Percentiles rank a stretch among this genome's conserved stretches.
phyloP scores from a whole-genome alignment of 2,797 vertebrate genomes.

The Tiaroga cobitis region DNA sequence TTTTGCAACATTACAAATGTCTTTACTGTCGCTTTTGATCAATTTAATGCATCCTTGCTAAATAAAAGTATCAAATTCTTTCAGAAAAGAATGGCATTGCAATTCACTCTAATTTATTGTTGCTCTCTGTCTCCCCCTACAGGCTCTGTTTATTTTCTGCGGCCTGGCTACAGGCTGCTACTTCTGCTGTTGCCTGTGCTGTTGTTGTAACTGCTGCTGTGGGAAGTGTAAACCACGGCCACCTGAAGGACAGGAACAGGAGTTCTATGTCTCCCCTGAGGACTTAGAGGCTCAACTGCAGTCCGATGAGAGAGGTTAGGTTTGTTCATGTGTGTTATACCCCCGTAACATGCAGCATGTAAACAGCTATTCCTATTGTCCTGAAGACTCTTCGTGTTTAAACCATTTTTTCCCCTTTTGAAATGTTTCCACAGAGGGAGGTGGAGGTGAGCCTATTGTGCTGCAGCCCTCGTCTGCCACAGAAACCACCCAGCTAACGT shows the following conservation, averaged over 20 bases:
- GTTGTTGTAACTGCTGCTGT: constrained; percentile 99
- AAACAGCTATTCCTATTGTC: neutral
- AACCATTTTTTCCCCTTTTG: neutral
- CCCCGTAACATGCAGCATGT: neutral
- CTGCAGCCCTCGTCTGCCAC: constrained; percentile 92
- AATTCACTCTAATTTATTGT: neutral
- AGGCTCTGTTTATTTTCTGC: constrained; percentile 96
- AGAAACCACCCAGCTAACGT: constrained; percentile 97
- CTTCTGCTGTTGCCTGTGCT: constrained; percentile 99
- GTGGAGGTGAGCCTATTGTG: constrained; percentile 85
- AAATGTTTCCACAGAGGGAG: constrained; percentile 70
- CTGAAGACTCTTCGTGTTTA: neutral
- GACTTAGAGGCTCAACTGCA: constrained; percentile 98
- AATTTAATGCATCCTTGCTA: neutral
- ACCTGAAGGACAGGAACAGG: constrained; percentile 88
- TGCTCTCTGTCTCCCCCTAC: constrained; percentile 52
- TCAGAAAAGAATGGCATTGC: neutral
- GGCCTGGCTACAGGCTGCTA: constrained; percentile 97
- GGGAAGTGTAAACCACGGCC: constrained; percentile 97
- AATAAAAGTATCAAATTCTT: neutral
- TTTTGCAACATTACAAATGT: neutral
- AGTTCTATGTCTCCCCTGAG: constrained; percentile 96
- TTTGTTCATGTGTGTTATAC: neutral
- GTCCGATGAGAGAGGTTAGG: constrained; percentile 94
- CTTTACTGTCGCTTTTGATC: neutral